A percentile compares a stretch with the other conserved stretches of the same genome.
Conservation (phyloP, 2,888 invertebrate species). For the Drosophila trichaetosa region DNA sequence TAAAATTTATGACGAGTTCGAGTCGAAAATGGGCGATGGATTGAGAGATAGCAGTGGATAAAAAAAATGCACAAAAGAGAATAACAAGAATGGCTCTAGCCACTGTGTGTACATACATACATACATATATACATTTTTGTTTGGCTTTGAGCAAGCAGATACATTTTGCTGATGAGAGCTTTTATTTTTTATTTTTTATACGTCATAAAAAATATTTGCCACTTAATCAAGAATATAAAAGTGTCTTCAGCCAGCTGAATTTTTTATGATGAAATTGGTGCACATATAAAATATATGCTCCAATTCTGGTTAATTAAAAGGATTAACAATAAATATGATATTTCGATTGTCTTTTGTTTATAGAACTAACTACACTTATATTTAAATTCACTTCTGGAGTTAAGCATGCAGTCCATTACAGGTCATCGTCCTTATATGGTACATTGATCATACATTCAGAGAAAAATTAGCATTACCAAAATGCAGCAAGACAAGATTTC, state of each 20-base stretch:
- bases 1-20: constrained; percentile 79
- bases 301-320: not conserved
- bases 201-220: not conserved
- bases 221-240: not conserved
- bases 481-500: constrained; percentile 14
- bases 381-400: constrained; percentile 40
- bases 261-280: not conserved
- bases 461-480: constrained; percentile 67
- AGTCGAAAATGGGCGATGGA: constrained; percentile 63
- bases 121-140: no score
- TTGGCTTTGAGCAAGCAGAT: not conserved
- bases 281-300: not conserved
- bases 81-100: not conserved
- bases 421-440: constrained; percentile 55
- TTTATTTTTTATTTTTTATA: not conserved
- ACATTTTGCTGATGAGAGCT: not conserved
- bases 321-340: not conserved
- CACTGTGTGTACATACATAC: no score
- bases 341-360: not conserved
- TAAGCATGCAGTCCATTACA: constrained; percentile 29
- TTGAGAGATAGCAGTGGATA: constrained; percentile 58
- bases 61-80: constrained; percentile 27
- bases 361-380: constrained; percentile 7
- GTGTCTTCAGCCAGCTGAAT: not conserved
- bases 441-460: constrained; percentile 46